Evolutionary conservation across 2,888 invertebrate species (phyloP).

Genomic region (Augiades crinisus): DNA sequence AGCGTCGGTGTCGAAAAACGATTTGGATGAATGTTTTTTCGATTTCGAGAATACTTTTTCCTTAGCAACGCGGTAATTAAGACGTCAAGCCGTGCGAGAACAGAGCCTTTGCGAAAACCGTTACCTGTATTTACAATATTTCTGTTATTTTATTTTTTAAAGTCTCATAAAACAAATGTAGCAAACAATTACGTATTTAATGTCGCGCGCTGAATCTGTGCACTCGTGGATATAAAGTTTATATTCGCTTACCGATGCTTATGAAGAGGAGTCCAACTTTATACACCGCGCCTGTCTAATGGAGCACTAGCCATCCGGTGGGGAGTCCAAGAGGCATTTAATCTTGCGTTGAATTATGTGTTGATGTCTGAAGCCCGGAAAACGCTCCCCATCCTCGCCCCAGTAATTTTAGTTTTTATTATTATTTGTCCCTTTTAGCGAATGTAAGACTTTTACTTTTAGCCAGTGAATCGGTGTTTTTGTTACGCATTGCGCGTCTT

Average conservation of each 20-base stretch:
- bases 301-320: slow-evolving; percentile 65
- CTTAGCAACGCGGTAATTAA: slow-evolving; percentile 22
- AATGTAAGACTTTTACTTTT: slow-evolving; percentile 7
- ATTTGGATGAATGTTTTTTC: slow-evolving; percentile 10
- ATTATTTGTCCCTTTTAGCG: slow-evolving; percentile 41
- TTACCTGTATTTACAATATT: slow-evolving; percentile 1
- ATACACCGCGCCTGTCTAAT: slow-evolving; percentile 60
- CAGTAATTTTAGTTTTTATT: slow-evolving; percentile 67
- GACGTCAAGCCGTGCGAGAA: slow-evolving; percentile 20
- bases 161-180: no score
- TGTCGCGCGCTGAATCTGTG: background rate
- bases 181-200: no score
- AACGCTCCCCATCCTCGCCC: slow-evolving; percentile 62
- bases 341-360: slow-evolving; percentile 76
- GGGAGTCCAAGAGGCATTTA: slow-evolving; percentile 73
- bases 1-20: background rate
- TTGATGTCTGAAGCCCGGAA: slow-evolving; percentile 69
- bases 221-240: background rate
- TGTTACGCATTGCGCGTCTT: no score
- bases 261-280: slow-evolving; percentile 47
- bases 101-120: slow-evolving; percentile 11
- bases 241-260: slow-evolving; percentile 15
- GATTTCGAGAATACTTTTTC: slow-evolving; percentile 12
- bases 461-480: background rate
- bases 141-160: no score